These are phyloP conservation scores for Baryphthengus martii DNA, from an alignment of 2,113 vertebrate species.

Conservation along the genomic window DNA sequence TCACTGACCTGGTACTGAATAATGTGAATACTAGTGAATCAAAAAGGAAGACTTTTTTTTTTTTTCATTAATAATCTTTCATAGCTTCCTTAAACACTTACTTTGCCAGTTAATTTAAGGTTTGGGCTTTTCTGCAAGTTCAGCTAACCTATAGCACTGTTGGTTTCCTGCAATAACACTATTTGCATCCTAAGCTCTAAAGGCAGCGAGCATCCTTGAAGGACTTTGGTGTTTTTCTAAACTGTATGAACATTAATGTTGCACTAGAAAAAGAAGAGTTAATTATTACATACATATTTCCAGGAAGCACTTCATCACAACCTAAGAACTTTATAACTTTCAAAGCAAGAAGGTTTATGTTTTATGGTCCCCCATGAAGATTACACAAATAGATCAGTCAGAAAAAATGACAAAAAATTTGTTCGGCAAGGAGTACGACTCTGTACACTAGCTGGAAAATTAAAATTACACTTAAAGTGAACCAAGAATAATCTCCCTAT, in stretches of 20 bases:
- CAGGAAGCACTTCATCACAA: background rate
- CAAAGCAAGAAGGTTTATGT: background rate
- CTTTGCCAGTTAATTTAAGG: background rate
- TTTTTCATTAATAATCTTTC: background rate
- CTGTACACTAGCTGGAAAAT: background rate
- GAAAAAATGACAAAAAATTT: background rate
- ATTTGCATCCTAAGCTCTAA: background rate
- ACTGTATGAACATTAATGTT: background rate
- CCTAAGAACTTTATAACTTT: background rate
- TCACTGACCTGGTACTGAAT: background rate
- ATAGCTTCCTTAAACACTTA: background rate
- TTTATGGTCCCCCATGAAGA: background rate
- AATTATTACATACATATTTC: background rate
- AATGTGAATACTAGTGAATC: background rate
- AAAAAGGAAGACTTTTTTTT: background rate
- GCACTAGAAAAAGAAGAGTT: background rate
- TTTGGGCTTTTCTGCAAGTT: background rate
- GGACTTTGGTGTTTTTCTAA: background rate
- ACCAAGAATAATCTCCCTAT: background rate
- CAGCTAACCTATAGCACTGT: background rate
- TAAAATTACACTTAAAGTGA: background rate
- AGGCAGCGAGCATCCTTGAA: background rate
- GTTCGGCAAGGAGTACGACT: background rate
- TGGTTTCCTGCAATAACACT: background rate
- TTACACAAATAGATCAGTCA: background rate